These are phyloP conservation scores for Pollenia griseotomentosa DNA, from an alignment of 2,888 invertebrate species.

Conservation along the genomic window DNA sequence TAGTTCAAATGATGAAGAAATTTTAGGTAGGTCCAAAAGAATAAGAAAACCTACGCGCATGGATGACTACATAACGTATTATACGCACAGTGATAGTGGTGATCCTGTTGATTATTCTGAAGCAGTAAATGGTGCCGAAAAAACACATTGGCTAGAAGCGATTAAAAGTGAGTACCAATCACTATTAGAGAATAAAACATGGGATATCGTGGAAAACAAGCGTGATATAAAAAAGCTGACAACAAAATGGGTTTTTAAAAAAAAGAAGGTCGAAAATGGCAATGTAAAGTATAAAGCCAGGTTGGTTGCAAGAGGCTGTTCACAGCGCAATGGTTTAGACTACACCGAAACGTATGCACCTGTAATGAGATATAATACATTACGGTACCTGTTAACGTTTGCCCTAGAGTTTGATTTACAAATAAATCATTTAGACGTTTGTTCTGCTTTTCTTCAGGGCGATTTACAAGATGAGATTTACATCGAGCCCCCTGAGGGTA, in stretches of 20 bases:
- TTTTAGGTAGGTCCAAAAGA: conserved; percentile 31
- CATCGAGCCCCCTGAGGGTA: conserved; percentile 35
- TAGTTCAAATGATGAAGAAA: not conserved
- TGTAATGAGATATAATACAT: conserved; percentile 24
- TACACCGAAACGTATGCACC: conserved; percentile 63
- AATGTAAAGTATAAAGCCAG: conserved; percentile 41
- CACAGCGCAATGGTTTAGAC: conserved; percentile 74
- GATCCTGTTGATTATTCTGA: conserved; percentile 36
- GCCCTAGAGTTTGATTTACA: conserved; percentile 36
- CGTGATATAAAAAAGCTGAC: conserved; percentile 48
- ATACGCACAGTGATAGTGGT: not conserved
- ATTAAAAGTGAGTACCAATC: conserved; percentile 38
- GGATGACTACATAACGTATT: conserved; percentile 43
- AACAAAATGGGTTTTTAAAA: conserved; percentile 74
- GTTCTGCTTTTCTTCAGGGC: conserved; percentile 56
- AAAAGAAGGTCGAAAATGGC: conserved; percentile 43
- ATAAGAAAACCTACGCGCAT: conserved; percentile 32
- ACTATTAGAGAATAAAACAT: conserved; percentile 83
- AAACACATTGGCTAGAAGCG: conserved; percentile 36
- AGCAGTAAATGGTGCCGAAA: not conserved
- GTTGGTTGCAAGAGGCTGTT: conserved; percentile 76
- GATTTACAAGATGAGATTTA: conserved; percentile 52
- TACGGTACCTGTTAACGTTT: conserved; percentile 23
- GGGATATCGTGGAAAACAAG: conserved; percentile 40
- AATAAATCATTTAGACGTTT: conserved; percentile 43